Evolutionary conservation across 2,113 vertebrate species (phyloP), one percentile per base, ranked within the genome.

Genomic region (Ammodytes marinus): DNA sequence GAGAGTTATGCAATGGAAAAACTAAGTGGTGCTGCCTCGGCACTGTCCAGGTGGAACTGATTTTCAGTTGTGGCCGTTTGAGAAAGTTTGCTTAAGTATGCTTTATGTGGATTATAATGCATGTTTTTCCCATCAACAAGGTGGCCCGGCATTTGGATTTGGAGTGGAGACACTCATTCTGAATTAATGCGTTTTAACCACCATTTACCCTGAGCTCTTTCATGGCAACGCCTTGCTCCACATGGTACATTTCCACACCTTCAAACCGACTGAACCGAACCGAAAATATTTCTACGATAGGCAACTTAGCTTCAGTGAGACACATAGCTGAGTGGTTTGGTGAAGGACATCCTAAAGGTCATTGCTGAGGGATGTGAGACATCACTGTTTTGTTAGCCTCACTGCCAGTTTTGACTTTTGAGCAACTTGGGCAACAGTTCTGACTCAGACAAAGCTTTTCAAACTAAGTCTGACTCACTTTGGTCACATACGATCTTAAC

Each of bases 1-100:
- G 45, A 74, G 64, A 54, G 10, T 87, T 88, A 47, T 84, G 88
- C 77, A 84, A 88, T 88, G 88, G 87, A 88, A 92, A 92, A 89
- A 77, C 49, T 58, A 77, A 87, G 40, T 61, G 71, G 74, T 59
- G 35, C 76, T 0, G 13, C 74, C 67, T 57, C 27, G 35, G 67
- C 57, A 70, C 39, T 2, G 57, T 79, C 79, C 89, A 92, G 90
- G 91, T 90, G 91, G 89, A 88, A 79, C 27, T 66, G 66, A 90
- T 88, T 92, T 86, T 78, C 49, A 81, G 64, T 77, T 42, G 40
- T 71, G 69, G 71, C 78, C 71, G 14, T 79, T 58, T 46, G 55
- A 74, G 66, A 75, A 35, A 35, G n/a, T 49, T 55, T 81, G 52
- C 60, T 74, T 52, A 74, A 73, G n/a, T 59, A 37, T 65, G 70